These are phyloP conservation scores for Indicator indicator DNA, from an alignment of 2,113 vertebrate genomes.

Conservation along the genomic window DNA sequence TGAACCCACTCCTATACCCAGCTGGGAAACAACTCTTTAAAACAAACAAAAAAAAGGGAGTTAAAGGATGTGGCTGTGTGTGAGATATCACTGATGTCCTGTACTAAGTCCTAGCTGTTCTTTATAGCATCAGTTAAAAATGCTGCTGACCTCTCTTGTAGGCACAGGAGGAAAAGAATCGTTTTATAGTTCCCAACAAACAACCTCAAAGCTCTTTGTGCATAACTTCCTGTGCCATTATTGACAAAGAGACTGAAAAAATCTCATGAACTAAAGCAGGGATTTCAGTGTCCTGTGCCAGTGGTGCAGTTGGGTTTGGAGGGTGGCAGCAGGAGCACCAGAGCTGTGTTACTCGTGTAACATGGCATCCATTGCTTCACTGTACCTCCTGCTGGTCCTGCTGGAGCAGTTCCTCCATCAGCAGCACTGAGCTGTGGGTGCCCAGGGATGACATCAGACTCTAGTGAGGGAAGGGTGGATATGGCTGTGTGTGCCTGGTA, in stretches of 20 bases:
- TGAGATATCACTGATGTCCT: background rate
- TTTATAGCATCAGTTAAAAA: background rate
- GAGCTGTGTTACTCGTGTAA: no score
- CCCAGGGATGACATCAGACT: rapidly evolving
- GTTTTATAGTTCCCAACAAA: background rate
- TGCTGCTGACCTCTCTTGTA: background rate
- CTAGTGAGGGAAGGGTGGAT: rapidly evolving
- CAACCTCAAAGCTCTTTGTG: background rate
- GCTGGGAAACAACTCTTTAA: background rate
- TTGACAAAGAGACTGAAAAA: background rate
- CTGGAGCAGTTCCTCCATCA: no score
- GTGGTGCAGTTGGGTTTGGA: rapidly evolving
- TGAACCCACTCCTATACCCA: rapidly evolving
- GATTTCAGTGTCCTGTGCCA: background rate
- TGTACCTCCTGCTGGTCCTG: no score
- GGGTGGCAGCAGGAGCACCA: background rate
- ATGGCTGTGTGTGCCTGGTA: rapidly evolving
- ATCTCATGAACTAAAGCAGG: rapidly evolving
- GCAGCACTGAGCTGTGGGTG: background rate
- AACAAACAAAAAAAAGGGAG: background rate
- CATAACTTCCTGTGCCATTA: background rate
- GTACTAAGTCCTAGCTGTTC: background rate
- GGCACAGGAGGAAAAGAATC: background rate
- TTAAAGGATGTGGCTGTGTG: background rate
- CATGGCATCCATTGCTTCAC: no score